Percentiles rank a stretch among this genome's conserved stretches.
Conservation (phyloP, 2,797 vertebrate genomes). For the Manis pentadactyla region DNA sequence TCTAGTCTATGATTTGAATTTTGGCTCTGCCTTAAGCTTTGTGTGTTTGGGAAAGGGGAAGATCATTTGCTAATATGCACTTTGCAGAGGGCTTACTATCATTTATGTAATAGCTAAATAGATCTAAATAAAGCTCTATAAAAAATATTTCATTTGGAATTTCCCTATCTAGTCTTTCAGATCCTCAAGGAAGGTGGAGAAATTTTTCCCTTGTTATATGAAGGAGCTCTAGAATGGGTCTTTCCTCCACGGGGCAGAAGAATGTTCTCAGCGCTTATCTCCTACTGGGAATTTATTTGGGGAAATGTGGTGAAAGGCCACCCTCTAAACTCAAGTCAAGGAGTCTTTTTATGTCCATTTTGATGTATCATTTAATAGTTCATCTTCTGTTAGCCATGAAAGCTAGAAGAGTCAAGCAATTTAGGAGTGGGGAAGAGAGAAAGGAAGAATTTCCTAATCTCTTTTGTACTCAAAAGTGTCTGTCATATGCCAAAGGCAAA, state of each 20-base stretch:
- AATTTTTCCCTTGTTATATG: background rate
- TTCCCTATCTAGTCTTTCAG: background rate
- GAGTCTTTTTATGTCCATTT: background rate
- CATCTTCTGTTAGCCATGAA: background rate
- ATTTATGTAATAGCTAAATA: slow-evolving; percentile 14
- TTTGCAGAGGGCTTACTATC: background rate
- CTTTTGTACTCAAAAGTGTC: background rate
- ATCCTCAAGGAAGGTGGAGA: background rate
- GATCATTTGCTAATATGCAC: background rate
- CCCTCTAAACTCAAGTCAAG: background rate
- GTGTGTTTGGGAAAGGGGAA: background rate
- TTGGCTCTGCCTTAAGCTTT: background rate
- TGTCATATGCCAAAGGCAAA: background rate
- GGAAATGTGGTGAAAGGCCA: background rate
- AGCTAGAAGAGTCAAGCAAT: background rate
- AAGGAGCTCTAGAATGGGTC: background rate
- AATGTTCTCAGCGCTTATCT: background rate
- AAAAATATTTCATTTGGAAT: slow-evolving; percentile 42
- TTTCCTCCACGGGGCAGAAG: background rate
- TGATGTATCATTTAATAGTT: background rate
- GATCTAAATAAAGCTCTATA: slow-evolving; percentile 52
- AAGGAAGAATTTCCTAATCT: slow-evolving; percentile 30
- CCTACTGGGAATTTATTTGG: background rate
- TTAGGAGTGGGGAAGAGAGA: background rate
- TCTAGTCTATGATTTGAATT: background rate